Percentiles rank a stretch among this genome's conserved stretches.
Evolutionary conservation across 2,113 vertebrate genomes (phyloP).

Genomic region (Trematomus loennbergii): DNA sequence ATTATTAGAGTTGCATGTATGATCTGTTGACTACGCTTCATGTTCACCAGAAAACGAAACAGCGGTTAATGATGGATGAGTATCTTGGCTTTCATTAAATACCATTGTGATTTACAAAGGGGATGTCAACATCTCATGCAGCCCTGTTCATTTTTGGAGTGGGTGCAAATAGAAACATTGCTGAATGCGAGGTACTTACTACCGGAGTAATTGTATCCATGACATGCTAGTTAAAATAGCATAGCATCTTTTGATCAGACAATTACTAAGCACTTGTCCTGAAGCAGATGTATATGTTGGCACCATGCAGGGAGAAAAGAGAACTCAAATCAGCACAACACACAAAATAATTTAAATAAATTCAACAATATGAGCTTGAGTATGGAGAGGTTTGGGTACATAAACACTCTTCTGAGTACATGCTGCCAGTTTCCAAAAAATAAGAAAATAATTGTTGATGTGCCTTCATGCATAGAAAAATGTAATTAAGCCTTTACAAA

Average conservation of each 20-base stretch:
- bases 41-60: background rate
- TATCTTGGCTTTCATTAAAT: background rate
- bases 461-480: background rate
- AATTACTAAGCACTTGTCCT: background rate
- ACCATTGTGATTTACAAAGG: background rate
- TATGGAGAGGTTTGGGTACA: background rate
- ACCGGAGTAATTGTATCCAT: background rate
- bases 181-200: background rate
- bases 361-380: background rate
- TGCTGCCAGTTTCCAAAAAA: background rate
- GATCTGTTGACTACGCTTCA: background rate
- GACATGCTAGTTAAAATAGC: conserved; percentile 2
- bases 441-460: background rate
- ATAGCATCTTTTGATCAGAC: conserved; percentile 10
- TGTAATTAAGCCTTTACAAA: background rate
- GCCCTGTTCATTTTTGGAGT: background rate
- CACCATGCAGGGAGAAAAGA: background rate
- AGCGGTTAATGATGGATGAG: background rate
- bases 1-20: background rate
- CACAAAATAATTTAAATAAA: background rate
- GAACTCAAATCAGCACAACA: background rate
- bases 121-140: background rate
- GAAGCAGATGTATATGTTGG: background rate
- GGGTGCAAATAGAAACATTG: background rate
- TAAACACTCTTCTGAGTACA: background rate